Conservation (phyloP, 2,113 vertebrate species). For the Sapayoa aenigma region DNA sequence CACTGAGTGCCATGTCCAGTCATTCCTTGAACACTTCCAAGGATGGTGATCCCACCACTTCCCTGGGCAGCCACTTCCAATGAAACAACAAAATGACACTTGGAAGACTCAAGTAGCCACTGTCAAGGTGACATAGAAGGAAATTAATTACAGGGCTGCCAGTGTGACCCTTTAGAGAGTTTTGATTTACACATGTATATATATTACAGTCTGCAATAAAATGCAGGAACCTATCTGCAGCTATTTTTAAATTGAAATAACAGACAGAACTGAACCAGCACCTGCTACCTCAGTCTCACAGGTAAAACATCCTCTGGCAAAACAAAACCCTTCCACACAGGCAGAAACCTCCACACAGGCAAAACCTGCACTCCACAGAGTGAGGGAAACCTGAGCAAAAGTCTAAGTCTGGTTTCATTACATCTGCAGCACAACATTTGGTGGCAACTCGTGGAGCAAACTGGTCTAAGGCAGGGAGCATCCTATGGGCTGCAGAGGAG, state of each 20-base stretch:
- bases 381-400: neutral
- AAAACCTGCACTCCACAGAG: neutral
- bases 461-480: rapidly evolving
- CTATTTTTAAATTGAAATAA: neutral
- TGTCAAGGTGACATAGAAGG: neutral
- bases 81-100: rapidly evolving
- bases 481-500: neutral
- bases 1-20: neutral
- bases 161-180: neutral
- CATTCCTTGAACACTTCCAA: neutral
- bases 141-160: neutral
- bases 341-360: neutral
- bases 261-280: neutral
- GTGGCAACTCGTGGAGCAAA: neutral
- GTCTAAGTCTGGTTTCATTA: neutral
- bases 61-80: neutral
- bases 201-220: neutral
- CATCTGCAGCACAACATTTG: neutral
- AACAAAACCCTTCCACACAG: neutral
- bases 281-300: neutral
- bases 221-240: neutral
- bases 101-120: neutral
- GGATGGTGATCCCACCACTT: neutral
- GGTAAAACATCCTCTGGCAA: neutral
- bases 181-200: neutral